Evolutionary conservation across 37 sponge, comb jelly and placozoan species (phyloP), one percentile per base, ranked within the genome.

Genomic region (Theonella swinhoei): DNA sequence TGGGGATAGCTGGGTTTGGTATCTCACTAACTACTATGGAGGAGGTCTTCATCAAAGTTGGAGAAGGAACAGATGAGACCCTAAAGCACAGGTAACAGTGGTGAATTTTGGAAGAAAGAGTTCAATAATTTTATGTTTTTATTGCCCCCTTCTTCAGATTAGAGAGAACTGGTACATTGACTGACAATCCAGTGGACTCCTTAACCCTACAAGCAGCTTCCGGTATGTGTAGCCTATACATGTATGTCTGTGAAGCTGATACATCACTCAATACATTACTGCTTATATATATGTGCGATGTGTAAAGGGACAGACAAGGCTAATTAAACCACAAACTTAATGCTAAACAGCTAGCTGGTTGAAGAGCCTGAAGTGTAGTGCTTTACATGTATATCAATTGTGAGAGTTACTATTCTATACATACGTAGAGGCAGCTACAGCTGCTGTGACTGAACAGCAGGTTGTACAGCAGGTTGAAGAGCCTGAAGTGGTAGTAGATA

Each of bases 21-120:
- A 67, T 91, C 8, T 93, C 94, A 20, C 80, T 96, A 23, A 96
- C 97, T 2, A 96, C 97, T 3, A 87, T 96, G 89, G 96, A 96
- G 68, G 96, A 96, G 68, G 96, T 96, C 38, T 96, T 96, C 79
- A 88, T 96, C 68, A 93, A 91, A 76, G 97, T 93, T 22, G 86
- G 87, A 22, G 89, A 88, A 73, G 83, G 80, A 23, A 62, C 39
- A 3, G 82, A 89, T 39, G 72, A 76, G 42, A 39, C n/a, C 20
- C 47, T 75, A 40, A 14, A 47, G 54, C 7, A 47, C 7, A 47
- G 54, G 54, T 47, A 47, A 47, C 54, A 47, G 7, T 7, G 54
- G 14, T 47, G 7, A 47, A 47, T 47, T 17, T 47, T 47, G 54
- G 54, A 47, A 47, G 7, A 47, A 14, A 47, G 11, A 47, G 7